Evolutionary conservation across 1,140 invertebrate species (phyloP), one percentile per base, ranked within the genome.

Genomic region (Rhyzopertha dominica): DNA sequence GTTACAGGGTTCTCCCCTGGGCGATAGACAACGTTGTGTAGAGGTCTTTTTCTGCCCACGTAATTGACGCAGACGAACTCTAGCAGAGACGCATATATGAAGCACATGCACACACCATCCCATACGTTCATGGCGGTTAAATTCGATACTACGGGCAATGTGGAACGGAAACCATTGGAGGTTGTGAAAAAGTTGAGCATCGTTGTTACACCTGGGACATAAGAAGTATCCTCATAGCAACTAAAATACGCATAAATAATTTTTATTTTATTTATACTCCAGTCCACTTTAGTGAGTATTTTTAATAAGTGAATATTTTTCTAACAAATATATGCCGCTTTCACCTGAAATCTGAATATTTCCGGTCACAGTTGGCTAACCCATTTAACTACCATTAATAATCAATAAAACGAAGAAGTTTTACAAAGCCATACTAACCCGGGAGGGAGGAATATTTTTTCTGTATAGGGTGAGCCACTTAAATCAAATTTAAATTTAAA

Each of bases 141-240:
- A 69, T 94, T 93, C 9, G 90, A 93, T 34, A 94, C 90, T 34
- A 94, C 90, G 3, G 91, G 91, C 62, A 94, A 74, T 30, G 90
- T 93, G 54, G 84, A 86, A 59, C 87, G 81, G 69, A 89, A 90
- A 62, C 85, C 85, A 63, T 88, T 90, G 43, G 87, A 90, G 60
- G 90, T 95, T 54, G 91, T 95, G 83, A 94, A 94, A 80, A 94
- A 94, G 76, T 94, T 94, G 80, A 95, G 82, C 91, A 95, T 95
- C 69, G 91, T 95, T 55, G 91, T 94, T 63, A 95, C 90, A 68
- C 88, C 87, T 90, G 69, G 30, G 64, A 72, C 40, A 47, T 18
- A 19, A 3, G n/a, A 37, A 28, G 24, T 36, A 18, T 16, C 1
- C 18, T 5, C 7, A 22, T 14, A 14, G 20, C 5, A 45, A 19